A percentile compares a stretch with the other conserved stretches of the same genome.
Conservation (phyloP, 2,888 invertebrate genomes). For the Bombylius discolor region DNA sequence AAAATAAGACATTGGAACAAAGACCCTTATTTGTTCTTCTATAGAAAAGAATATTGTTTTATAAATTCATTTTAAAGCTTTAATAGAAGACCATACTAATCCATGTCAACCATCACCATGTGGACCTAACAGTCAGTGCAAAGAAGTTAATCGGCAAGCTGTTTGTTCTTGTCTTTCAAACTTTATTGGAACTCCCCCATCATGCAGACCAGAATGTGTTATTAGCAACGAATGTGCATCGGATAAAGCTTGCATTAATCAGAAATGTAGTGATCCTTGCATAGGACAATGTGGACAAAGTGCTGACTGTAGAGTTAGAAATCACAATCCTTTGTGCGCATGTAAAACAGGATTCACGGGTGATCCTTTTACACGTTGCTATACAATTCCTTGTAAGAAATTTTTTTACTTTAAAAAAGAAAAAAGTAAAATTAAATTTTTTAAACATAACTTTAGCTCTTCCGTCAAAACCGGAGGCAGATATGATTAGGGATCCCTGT, state of each 20-base stretch:
- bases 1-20: no score
- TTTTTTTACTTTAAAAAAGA: conserved; percentile 41
- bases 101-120: conserved; percentile 62
- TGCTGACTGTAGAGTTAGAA: conserved; percentile 59
- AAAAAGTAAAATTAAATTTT: conserved; percentile 25
- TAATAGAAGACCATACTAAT: conserved; percentile 33
- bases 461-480: conserved; percentile 6
- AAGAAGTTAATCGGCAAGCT: conserved; percentile 54
- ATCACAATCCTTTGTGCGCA: conserved; percentile 66
- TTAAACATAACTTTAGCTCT: conserved; percentile 32
- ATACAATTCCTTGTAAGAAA: conserved; percentile 37
- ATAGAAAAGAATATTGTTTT: no score
- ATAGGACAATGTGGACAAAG: conserved; percentile 52
- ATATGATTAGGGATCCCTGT: conserved; percentile 42
- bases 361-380: conserved; percentile 58
- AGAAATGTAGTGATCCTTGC: conserved; percentile 68
- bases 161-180: conserved; percentile 61
- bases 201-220: conserved; percentile 66
- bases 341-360: conserved; percentile 57
- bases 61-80: conserved; percentile 18
- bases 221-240: conserved; percentile 61
- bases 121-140: conserved; percentile 62
- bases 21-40: no score
- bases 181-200: conserved; percentile 60
- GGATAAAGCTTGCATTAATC: conserved; percentile 59